Conservation (phyloP, 2,113 vertebrate species). For the Indicator maculatus region DNA sequence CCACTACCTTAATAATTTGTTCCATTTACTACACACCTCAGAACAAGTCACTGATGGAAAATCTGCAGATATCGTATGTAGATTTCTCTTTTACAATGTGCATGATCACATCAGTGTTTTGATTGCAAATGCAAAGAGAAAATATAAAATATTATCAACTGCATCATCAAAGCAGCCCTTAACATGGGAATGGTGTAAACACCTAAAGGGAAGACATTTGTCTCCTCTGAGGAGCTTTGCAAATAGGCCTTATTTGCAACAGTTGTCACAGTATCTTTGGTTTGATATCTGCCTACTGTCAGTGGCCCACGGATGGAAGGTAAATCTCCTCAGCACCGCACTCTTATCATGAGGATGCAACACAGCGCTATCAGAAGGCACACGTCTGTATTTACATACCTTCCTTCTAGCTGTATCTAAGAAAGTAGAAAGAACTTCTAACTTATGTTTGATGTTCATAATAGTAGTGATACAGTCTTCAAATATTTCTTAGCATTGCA, state of each 20-base stretch:
- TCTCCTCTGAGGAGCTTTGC: neutral
- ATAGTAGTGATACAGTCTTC: neutral
- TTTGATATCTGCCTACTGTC: neutral
- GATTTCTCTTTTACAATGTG: no score
- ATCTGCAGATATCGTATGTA: neutral
- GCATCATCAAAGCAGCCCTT: neutral
- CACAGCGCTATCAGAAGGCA: neutral
- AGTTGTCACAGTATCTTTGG: neutral
- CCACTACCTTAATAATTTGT: neutral
- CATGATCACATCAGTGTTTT: neutral
- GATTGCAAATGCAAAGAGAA: neutral
- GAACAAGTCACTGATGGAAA: neutral
- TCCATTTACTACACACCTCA: neutral
- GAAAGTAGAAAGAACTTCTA: neutral
- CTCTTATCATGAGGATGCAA: neutral
- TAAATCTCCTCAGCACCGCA: neutral
- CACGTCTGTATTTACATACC: neutral
- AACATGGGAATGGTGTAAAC: neutral
- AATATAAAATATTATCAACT: neutral
- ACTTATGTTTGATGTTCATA: neutral
- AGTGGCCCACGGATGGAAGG: neutral
- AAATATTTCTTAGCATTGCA: neutral
- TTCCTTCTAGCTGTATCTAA: neutral
- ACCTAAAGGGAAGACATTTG: constrained; percentile 1
- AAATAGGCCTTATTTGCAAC: neutral